Conservation (phyloP, 2,797 vertebrate species). For the Loriculus beryllinus region DNA sequence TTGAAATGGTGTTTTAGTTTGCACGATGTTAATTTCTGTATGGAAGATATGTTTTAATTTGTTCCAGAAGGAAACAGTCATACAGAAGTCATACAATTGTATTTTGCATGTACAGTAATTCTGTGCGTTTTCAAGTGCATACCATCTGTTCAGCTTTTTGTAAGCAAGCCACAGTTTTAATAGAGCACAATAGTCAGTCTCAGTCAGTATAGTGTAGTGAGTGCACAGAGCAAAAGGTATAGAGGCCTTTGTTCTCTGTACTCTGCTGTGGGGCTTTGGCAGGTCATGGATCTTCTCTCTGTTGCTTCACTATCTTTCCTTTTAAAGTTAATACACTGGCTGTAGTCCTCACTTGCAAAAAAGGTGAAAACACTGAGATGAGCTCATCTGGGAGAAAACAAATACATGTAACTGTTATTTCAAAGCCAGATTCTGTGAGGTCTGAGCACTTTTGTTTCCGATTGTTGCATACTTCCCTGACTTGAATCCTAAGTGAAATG, state of each 20-base stretch:
- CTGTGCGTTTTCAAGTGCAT: conserved; percentile 50
- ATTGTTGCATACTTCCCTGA: background rate
- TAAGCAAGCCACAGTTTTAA: conserved; percentile 44
- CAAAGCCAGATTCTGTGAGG: background rate
- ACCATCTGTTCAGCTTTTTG: conserved; percentile 59
- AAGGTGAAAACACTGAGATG: background rate
- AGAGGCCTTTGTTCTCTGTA: background rate
- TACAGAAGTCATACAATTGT: conserved; percentile 63
- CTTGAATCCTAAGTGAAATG: background rate
- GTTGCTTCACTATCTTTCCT: background rate
- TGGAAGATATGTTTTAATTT: conserved; percentile 56
- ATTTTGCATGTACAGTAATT: conserved; percentile 61
- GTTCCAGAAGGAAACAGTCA: conserved; percentile 62
- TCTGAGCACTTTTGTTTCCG: background rate
- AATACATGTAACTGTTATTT: background rate
- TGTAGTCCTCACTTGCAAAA: background rate
- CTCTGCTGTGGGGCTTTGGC: background rate
- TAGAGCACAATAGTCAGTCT: background rate
- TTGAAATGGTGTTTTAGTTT: conserved; percentile 57
- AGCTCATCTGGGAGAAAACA: background rate
- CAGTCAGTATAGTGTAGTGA: background rate
- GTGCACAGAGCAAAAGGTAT: background rate
- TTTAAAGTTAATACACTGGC: background rate
- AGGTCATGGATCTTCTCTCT: background rate
- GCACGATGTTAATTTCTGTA: conserved; percentile 58